Base-by-base conservation (phyloP, 2,113 vertebrate species). In the Sinosuthora webbiana region DNA sequence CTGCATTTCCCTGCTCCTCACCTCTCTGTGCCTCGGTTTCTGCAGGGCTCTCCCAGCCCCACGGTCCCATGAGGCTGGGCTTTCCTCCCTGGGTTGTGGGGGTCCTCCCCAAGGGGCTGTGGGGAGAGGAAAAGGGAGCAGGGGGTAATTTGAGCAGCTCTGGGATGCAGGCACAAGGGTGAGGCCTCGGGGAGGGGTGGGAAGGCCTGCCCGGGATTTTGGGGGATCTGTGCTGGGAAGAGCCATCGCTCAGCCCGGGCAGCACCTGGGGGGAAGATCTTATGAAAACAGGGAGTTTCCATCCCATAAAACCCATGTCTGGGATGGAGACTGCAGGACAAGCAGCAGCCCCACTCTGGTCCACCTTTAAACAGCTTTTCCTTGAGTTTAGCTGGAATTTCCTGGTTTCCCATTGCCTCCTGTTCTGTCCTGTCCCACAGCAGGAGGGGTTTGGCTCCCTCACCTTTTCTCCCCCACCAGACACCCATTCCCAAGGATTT, bases 91-190 rank as follows among this genome's bases (percentile, higher is more conserved):
- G 10, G 13, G 2, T 3, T 9, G 11, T 7, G 15, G 55, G 15
- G 9, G 37, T 42, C 4, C 39, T 13, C 4, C 33, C 41, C 4
- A 3, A 49, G 24, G 16, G 37, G 25, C 30, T n/a, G 35, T 22
- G 37, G 44, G 41, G 57, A 33, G 50, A 59, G 44, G 39, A 1
- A 3, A 30, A 35, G 25, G 1, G 16, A 55, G 30, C 11, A 14
- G 60, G 47, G 28, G 1, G 11, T 6, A 25, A 4, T 3, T 5
- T 1, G 2, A 30, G 13, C 3, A 3, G 0, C 5, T 4, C 2
- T 5, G 67, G 71, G 71, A 8, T 15, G 47, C 2, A 5, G 68
- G 8, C 8, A 17, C 1, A 2, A 30, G 45, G 2, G 11, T 0
- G 20, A 30, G 21, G 68, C 27, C 74, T 2, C 8, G 11, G 57